These are phyloP conservation scores for Tuta absoluta DNA, from an alignment of 2,888 invertebrate genomes.

Conservation along the genomic window DNA sequence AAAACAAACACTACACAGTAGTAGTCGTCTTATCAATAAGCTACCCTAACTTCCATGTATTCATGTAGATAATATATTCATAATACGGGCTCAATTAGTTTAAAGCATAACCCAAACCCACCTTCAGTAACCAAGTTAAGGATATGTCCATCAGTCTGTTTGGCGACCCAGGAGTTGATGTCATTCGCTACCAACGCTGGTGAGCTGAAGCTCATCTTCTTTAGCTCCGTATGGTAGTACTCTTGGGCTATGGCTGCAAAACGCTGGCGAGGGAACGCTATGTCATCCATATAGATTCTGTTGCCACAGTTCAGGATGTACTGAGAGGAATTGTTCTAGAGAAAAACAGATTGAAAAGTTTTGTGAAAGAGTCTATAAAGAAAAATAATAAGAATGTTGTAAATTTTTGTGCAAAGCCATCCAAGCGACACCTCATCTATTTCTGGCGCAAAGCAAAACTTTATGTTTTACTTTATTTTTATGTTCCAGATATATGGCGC, in stretches of 20 bases:
- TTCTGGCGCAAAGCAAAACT: neutral
- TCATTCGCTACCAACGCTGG: slow-evolving; percentile 74
- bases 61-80: too few species aligned
- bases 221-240: slow-evolving; percentile 85
- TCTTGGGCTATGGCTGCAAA: slow-evolving; percentile 83
- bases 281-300: slow-evolving; percentile 82
- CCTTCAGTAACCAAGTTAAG: slow-evolving; percentile 84
- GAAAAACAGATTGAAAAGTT: neutral
- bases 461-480: neutral
- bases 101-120: slow-evolving; percentile 39
- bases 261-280: slow-evolving; percentile 78
- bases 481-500: too few species aligned
- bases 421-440: neutral
- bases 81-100: neutral
- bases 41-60: too few species aligned
- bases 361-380: neutral
- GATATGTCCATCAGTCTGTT: slow-evolving; percentile 88
- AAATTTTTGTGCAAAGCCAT: neutral
- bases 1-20: neutral
- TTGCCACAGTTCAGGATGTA: slow-evolving; percentile 84
- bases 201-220: slow-evolving; percentile 83
- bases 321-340: slow-evolving; percentile 64
- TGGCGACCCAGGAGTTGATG: slow-evolving; percentile 91
- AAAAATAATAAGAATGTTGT: too few species aligned
- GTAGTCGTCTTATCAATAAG: too few species aligned